Evolutionary conservation across 2,797 vertebrate genomes (phyloP), one percentile per base, ranked within the genome.

Genomic region (Rhynchonycteris naso): DNA sequence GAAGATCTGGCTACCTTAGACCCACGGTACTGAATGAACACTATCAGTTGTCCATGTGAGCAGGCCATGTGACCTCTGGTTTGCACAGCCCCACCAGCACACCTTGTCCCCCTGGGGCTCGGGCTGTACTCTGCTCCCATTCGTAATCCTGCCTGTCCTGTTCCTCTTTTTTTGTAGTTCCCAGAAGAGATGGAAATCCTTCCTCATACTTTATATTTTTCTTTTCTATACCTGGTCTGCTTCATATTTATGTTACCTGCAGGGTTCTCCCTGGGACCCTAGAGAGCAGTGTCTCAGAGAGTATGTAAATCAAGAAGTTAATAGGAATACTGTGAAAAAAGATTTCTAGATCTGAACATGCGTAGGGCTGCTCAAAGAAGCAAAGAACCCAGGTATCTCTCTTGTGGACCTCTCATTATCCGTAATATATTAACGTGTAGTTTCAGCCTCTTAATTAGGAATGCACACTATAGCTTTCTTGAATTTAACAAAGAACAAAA

Each of bases 51-150:
- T 47, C 26, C 13, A 5, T 14, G 15, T 68, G 7, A n/a, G 43
- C 2, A 14, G 38, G 38, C 6, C 35, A 2, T 1, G 1, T 59
- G 16, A 22, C 33, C 38, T 47, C 21, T 1, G 10, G 21, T 12
- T 19, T 47, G n/a, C 28, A n/a, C 7, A 12, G 19, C 5, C 5
- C 38, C 12, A 1, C 2, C 9, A 10, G 58, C 33, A 54, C 0
- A 38, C 58, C 6, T 11, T 19, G 8, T 82, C 68, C 54, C 19
- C 18, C 16, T 43, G 33, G 11, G 7, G 11, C 30, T 50, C 43
- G 24, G 7, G 21, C 26, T 43, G 19, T n/a, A 18, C n/a, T 80
- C 30, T 59, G 19, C 21, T n/a, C 7, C 7, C 54, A 12, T 54
- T 61, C 24, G 21, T 22, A 63, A 28, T 7, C 35, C 15, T 13